These are phyloP conservation scores for Maccullochella peelii DNA, from an alignment of 2,113 vertebrate genomes.

Conservation along the genomic window DNA sequence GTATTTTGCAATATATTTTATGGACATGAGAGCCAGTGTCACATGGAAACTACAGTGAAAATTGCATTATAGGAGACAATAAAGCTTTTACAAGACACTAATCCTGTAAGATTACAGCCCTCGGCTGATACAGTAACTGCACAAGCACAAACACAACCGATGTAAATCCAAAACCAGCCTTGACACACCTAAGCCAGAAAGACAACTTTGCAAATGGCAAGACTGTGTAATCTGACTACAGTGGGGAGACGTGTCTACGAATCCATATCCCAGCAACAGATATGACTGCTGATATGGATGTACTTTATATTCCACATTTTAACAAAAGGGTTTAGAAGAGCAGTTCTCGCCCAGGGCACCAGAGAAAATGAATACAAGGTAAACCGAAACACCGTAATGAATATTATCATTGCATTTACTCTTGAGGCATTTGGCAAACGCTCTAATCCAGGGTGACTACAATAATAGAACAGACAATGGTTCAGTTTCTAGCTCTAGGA, in stretches of 20 bases:
- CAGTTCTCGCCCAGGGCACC: slow-evolving; percentile 44
- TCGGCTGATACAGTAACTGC: slow-evolving; percentile 31
- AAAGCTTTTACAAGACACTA: slow-evolving; percentile 33
- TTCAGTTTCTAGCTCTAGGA: slow-evolving; percentile 56
- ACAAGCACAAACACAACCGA: slow-evolving; percentile 41
- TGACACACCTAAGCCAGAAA: slow-evolving; percentile 70
- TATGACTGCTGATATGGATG: slow-evolving; percentile 42
- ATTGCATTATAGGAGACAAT: background rate
- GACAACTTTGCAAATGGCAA: slow-evolving; percentile 60
- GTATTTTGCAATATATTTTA: slow-evolving; percentile 5
- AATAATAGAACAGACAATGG: slow-evolving; percentile 27
- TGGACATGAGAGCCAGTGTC: slow-evolving; percentile 2
- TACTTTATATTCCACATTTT: slow-evolving; percentile 43
- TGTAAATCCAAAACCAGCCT: slow-evolving; percentile 44
- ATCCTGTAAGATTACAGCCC: slow-evolving; percentile 60
- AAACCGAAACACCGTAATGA: slow-evolving; percentile 56
- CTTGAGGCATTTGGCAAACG: slow-evolving; percentile 48
- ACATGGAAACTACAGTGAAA: slow-evolving; percentile 15
- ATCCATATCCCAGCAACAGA: slow-evolving; percentile 36
- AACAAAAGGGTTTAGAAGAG: slow-evolving; percentile 54
- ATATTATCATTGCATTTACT: slow-evolving; percentile 54
- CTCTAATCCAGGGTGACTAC: slow-evolving; percentile 34
- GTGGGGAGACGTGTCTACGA: background rate
- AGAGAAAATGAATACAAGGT: slow-evolving; percentile 50
- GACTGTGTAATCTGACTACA: slow-evolving; percentile 56